Base-by-base conservation (phyloP, 2,797 vertebrate species). In the Trematomus bernacchii region DNA sequence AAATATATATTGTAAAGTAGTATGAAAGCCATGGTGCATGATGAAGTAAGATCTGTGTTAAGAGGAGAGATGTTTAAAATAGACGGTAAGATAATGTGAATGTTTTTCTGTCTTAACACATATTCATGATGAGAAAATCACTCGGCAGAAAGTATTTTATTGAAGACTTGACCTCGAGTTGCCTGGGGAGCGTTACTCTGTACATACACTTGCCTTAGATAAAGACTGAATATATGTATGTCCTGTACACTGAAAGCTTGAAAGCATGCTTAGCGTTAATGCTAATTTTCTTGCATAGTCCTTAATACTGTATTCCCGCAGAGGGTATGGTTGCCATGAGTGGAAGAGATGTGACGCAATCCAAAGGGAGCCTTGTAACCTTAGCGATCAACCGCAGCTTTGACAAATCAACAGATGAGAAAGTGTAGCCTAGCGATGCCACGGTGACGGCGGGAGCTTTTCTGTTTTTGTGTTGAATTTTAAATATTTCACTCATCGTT, bases 11-110 rank as follows among this genome's bases (percentile, higher is more conserved):
- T 94, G 89, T 95, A 94, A 95, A 90, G 80, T 83, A 79, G 84
- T 72, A 83, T 65, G 61, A 85, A 95, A 94, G 93, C 93, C 94
- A 92, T 95, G 90, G 86, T 94, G 95, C 96, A 95, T 95, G 96
- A 95, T 55, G 21, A 84, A 87, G 87, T 75, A 70, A 90, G 58
- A 85, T 76, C 62, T 61, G 76, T 87, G 74, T 87, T 84, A 80
- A 83, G 70, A 83, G 2, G 46, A 77, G 57, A 54, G 76, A 65
- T 79, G 66, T 50, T 82, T 81, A 14, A 63, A 77, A 57, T 70
- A 69, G 78, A 86, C 59, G 2, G 68, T 71, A 10, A 62, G 51
- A 72, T 68, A 18, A 84, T 71, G 65, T 73, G 64, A 76, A 48
- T 77, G 75, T 88, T 82, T 66, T 71, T 51, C 14, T 66, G 73